A percentile compares a stretch with the other conserved stretches of the same genome.
Evolutionary conservation across 2,888 invertebrate genomes (phyloP).

Genomic region (Thymelicus acteon): DNA sequence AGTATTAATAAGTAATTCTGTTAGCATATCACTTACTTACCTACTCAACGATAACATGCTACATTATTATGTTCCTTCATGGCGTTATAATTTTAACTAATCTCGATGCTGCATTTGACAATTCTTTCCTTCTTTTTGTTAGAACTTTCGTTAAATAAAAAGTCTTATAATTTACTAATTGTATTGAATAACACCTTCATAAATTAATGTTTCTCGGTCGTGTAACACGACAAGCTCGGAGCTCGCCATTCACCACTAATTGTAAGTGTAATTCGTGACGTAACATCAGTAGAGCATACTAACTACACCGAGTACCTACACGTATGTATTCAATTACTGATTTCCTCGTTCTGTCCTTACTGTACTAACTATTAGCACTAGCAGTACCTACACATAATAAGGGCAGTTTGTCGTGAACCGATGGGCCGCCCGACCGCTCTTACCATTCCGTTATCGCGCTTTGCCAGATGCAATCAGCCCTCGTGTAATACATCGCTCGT

Average conservation of each 20-base stretch:
- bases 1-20: no score
- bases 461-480: background rate
- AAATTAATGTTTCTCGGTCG: background rate
- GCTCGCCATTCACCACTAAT: background rate
- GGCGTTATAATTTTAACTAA: no score
- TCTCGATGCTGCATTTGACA: no score
- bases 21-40: no score
- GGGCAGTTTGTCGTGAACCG: background rate
- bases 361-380: background rate
- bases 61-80: no score
- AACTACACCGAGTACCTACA: background rate
- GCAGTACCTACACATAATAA: background rate
- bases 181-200: no score
- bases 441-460: background rate
- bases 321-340: background rate
- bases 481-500: background rate
- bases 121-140: no score
- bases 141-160: no score
- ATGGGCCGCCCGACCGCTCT: background rate
- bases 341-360: background rate
- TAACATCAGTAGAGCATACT: no score
- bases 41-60: no score
- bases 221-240: background rate
- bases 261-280: background rate
- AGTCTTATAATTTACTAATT: no score